Percentiles rank a stretch among this genome's conserved stretches.
phyloP scores from a whole-genome alignment of 2,888 invertebrate species.

The Deilephila porcellus region DNA sequence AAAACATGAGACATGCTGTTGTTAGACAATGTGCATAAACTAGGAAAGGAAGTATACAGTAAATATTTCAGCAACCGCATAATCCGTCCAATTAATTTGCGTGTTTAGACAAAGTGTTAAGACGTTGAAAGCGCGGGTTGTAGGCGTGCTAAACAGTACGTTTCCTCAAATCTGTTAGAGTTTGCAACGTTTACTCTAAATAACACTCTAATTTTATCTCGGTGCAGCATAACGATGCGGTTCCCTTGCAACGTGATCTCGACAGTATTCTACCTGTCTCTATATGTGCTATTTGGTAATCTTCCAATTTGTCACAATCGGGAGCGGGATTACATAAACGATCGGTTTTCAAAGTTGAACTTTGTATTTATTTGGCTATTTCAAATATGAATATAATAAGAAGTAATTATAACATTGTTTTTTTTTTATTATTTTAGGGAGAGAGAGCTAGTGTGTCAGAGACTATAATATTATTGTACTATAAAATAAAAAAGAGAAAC shows the following conservation, averaged over 20 bases:
- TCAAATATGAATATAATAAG: no score
- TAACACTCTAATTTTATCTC: conserved; percentile 67
- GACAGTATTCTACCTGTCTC: conserved; percentile 32
- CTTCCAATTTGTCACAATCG: neutral
- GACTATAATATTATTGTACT: no score
- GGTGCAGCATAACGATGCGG: conserved; percentile 51
- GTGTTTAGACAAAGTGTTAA: conserved; percentile 51
- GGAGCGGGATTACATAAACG: neutral
- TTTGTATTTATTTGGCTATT: no score
- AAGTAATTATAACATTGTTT: no score
- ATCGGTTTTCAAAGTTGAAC: no score
- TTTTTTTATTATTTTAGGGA: no score
- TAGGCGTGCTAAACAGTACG: conserved; percentile 61
- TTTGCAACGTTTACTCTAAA: conserved; percentile 64
- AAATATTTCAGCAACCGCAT: conserved; percentile 1
- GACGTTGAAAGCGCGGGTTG: conserved; percentile 55
- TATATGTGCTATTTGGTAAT: neutral
- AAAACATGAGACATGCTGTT: no score
- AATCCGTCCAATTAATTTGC: conserved; percentile 48
- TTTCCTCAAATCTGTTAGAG: conserved; percentile 71
- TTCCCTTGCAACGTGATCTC: conserved; percentile 47
- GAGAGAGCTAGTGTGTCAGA: no score
- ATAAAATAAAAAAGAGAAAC: no score
- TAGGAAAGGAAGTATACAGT: neutral
- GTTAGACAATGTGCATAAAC: neutral